Base-by-base conservation (phyloP, 2,113 vertebrate genomes). In the Corvus hawaiiensis region DNA sequence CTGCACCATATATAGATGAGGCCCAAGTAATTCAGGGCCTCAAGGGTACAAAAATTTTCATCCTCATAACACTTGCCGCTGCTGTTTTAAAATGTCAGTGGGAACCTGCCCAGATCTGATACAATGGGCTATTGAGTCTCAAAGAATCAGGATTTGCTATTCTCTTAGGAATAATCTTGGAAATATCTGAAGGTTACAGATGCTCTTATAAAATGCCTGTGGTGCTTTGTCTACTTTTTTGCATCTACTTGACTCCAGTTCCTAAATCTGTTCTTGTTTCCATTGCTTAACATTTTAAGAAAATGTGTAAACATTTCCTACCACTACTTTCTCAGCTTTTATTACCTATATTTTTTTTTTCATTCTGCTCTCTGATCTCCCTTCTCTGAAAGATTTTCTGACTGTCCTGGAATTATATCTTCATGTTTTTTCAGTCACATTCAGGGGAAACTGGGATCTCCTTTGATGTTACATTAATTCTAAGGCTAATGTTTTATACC, bases 61-160 rank as follows among this genome's bases (percentile, higher is more conserved):
- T 1, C 2, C 11, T 39, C 20, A 16, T 14, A 71, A 33, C 44
- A 49, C 14, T 81, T 81, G 14, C 6, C 0, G 0, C 8, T 69
- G 14, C 26, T 62, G 4, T 87, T 91, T 67, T 32, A 58, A 74
- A 91, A 75, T 46, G 17, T 26, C 39, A 37, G 1, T 14, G 6
- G 16, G 17, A 90, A 43, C 63, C 41, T 73, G 13, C 9, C 7
- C 16, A 66, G 64, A 43, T 46, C 48, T 77, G 37, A 33, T 30
- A 55, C 4, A 63, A 43, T 28, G 5, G 35, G 16, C 3, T 62
- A 22, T 19, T 24, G 21, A 58, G 28, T 30, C 30, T 22, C 44
- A 37, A 77, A 66, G 41, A 82, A 67, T 23, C 28, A 58, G 22
- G 10, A 84, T 74, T 66, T 68, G 1, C 4, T 56, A 1, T 61